Evolutionary conservation across 2,797 vertebrate species (phyloP).

Genomic region (Potorous gilbertii): DNA sequence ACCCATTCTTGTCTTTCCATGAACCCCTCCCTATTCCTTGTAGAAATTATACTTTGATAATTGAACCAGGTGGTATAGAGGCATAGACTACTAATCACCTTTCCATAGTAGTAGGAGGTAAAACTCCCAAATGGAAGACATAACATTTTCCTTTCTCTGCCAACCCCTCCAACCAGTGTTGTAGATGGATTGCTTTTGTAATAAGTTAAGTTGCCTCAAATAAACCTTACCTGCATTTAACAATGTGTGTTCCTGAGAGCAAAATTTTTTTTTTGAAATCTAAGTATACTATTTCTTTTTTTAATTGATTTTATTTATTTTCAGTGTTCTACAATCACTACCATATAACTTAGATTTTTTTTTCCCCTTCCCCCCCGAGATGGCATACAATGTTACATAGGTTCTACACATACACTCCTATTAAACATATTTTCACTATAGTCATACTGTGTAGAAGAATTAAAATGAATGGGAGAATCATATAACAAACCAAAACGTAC

Average conservation of each 20-base stretch:
- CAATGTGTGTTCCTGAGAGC: neutral
- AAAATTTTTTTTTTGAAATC: neutral
- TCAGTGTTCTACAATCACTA: too few relatives aligned
- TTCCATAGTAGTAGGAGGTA: neutral
- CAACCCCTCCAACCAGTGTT: neutral
- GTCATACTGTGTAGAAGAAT: too few relatives aligned
- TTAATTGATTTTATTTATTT: too few relatives aligned
- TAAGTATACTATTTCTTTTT: too few relatives aligned
- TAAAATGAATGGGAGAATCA: too few relatives aligned
- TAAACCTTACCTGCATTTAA: constrained; percentile 47
- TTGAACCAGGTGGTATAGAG: neutral
- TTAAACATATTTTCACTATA: too few relatives aligned
- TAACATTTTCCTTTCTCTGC: neutral
- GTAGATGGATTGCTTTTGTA: neutral
- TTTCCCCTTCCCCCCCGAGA: too few relatives aligned
- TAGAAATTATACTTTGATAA: neutral
- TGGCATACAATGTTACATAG: too few relatives aligned
- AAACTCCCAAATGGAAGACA: neutral
- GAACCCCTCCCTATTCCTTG: neutral
- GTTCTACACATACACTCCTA: too few relatives aligned
- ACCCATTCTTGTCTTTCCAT: neutral
- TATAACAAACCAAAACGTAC: too few relatives aligned
- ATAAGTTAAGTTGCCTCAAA: constrained; percentile 32
- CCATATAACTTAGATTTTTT: too few relatives aligned
- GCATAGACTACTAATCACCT: neutral